phyloP scores from a whole-genome alignment of 2,888 invertebrate genomes.

The Rhingia campestris region DNA sequence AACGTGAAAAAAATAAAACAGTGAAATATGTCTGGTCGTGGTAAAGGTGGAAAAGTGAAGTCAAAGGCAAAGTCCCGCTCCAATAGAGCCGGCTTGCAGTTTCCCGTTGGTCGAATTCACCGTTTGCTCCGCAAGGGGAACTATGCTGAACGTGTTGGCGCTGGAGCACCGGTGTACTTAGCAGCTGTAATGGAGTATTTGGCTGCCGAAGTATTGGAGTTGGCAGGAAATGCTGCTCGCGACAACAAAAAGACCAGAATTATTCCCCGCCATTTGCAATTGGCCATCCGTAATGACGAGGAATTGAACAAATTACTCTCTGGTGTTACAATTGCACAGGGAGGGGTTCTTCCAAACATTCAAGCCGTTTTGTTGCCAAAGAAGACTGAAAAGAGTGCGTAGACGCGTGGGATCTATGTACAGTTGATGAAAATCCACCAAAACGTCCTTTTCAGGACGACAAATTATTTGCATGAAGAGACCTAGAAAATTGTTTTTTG shows the following conservation, averaged over 20 bases:
- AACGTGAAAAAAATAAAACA: neutral
- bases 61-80: conserved; percentile 76
- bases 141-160: conserved; percentile 84
- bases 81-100: conserved; percentile 83
- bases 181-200: conserved; percentile 85
- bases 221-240: conserved; percentile 85
- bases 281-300: conserved; percentile 92
- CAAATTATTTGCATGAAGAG: neutral
- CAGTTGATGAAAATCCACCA: neutral
- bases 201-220: conserved; percentile 86
- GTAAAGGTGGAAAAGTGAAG: neutral
- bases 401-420: neutral
- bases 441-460: conserved; percentile 31
- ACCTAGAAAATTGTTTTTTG: neutral
- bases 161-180: conserved; percentile 83
- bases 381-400: conserved; percentile 81
- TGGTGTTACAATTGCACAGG: conserved; percentile 84
- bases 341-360: conserved; percentile 92
- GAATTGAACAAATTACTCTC: conserved; percentile 89
- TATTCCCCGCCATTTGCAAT: conserved; percentile 87
- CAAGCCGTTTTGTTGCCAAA: conserved; percentile 88
- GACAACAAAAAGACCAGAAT: conserved; percentile 86
- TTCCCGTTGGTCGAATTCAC: conserved; percentile 84
- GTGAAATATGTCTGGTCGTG: neutral
- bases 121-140: conserved; percentile 84